These are phyloP conservation scores for Brachionus sp. DNA, from an alignment of 1,140 invertebrate genomes.

Conservation along the genomic window DNA sequence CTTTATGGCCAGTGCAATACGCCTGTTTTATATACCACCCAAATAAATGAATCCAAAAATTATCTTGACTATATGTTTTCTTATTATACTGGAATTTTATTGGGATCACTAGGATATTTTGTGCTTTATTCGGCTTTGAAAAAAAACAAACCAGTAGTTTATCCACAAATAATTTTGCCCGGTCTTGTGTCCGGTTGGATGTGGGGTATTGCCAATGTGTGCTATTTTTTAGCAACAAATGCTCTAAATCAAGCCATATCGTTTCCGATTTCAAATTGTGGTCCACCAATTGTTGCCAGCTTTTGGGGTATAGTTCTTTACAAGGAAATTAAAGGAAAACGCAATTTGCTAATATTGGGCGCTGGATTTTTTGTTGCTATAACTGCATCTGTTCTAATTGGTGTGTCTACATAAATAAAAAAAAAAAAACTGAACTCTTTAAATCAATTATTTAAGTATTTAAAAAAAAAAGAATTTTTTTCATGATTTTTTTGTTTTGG, in stretches of 20 bases:
- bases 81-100: constrained; percentile 60
- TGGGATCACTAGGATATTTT: constrained; percentile 57
- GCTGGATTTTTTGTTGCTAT: constrained; percentile 36
- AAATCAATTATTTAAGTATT: not conserved
- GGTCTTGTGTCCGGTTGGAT: constrained; percentile 57
- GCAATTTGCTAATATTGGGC: constrained; percentile 1
- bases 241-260: constrained; percentile 58
- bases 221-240: constrained; percentile 61
- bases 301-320: constrained; percentile 48
- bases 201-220: constrained; percentile 59
- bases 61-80: constrained; percentile 61
- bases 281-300: constrained; percentile 48
- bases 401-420: not conserved
- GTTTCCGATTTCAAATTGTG: constrained; percentile 57
- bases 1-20: constrained; percentile 47
- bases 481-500: not conserved
- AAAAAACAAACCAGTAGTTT: constrained; percentile 56
- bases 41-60: constrained; percentile 41
- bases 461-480: not conserved
- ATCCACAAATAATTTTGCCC: constrained; percentile 58
- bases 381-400: constrained; percentile 1
- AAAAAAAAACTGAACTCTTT: not conserved
- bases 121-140: constrained; percentile 55
- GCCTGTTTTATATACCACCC: constrained; percentile 47
- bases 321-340: constrained; percentile 26